Percentiles rank a stretch among this genome's conserved stretches.
Conservation (phyloP, 2,888 invertebrate genomes). For the Neelides folsomi region DNA sequence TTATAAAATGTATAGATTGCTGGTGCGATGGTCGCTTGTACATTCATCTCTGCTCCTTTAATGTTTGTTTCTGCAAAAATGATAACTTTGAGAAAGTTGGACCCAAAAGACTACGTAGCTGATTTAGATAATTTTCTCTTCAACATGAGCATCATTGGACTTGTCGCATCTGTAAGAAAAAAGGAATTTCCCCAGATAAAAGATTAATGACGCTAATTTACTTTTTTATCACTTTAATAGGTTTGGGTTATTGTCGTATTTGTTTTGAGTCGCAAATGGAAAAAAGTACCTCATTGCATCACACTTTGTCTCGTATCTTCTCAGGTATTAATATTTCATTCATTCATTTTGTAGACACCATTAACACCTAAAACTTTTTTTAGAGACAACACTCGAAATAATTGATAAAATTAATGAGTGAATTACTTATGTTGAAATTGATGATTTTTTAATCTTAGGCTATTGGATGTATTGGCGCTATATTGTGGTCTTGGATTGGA, state of each 20-base stretch:
- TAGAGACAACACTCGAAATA: too few relatives aligned
- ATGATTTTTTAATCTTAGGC: constrained; percentile 41
- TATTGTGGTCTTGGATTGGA: constrained; percentile 52
- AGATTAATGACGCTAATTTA: neutral
- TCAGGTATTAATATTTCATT: constrained; percentile 51
- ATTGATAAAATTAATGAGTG: too few relatives aligned
- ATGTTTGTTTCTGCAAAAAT: constrained; percentile 92
- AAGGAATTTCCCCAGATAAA: neutral
- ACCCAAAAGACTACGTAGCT: constrained; percentile 57
- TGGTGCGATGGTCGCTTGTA: constrained; percentile 85
- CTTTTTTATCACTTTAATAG: constrained; percentile 32
- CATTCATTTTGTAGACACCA: constrained; percentile 9
- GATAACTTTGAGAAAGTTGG: constrained; percentile 55
- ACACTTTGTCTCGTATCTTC: constrained; percentile 64
- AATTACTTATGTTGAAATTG: constrained; percentile 11
- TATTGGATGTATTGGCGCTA: constrained; percentile 55
- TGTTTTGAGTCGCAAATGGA: constrained; percentile 58
- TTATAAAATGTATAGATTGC: constrained; percentile 52
- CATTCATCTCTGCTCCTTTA: constrained; percentile 82
- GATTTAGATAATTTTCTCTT: constrained; percentile 67
- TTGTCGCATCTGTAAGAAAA: constrained; percentile 52
- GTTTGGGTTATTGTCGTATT: constrained; percentile 64
- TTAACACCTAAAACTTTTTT: too few relatives aligned
- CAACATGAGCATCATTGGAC: constrained; percentile 66
- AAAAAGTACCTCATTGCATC: constrained; percentile 65